phyloP scores from a whole-genome alignment of 2,888 invertebrate genomes.

The Netelia inedita region DNA sequence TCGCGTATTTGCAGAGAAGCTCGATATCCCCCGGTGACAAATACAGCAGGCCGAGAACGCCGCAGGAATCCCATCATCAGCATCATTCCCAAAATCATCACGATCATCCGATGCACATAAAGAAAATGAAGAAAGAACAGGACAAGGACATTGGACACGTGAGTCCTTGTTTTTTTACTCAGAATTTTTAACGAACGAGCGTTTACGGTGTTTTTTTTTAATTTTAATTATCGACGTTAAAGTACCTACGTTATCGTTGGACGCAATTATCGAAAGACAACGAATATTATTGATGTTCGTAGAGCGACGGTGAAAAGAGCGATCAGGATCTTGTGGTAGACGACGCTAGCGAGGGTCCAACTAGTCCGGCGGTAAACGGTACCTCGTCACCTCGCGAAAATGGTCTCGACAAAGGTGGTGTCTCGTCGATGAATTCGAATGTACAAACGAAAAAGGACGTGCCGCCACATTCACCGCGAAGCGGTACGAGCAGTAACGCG shows the following conservation, averaged over 20 bases:
- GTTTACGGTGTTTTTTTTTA: too few relatives aligned
- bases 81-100: slow-evolving; percentile 86
- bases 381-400: slow-evolving; percentile 95
- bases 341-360: slow-evolving; percentile 97
- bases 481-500: slow-evolving; percentile 95
- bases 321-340: slow-evolving; percentile 98
- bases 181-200: neutral
- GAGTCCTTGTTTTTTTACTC: slow-evolving; percentile 84
- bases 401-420: slow-evolving; percentile 91
- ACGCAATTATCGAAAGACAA: neutral
- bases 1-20: slow-evolving; percentile 89
- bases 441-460: slow-evolving; percentile 83
- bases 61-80: slow-evolving; percentile 88
- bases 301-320: slow-evolving; percentile 94
- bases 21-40: slow-evolving; percentile 95
- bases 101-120: slow-evolving; percentile 84
- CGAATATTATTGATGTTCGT: slow-evolving; percentile 79
- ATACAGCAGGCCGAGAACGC: slow-evolving; percentile 91
- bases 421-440: slow-evolving; percentile 79
- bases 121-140: slow-evolving; percentile 92
- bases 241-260: neutral
- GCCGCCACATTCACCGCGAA: slow-evolving; percentile 87
- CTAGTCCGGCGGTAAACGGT: slow-evolving; percentile 92
- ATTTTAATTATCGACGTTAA: neutral
- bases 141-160: slow-evolving; percentile 94